phyloP scores from a whole-genome alignment of 2,113 vertebrate species.

The Nannobrachium achirus region DNA sequence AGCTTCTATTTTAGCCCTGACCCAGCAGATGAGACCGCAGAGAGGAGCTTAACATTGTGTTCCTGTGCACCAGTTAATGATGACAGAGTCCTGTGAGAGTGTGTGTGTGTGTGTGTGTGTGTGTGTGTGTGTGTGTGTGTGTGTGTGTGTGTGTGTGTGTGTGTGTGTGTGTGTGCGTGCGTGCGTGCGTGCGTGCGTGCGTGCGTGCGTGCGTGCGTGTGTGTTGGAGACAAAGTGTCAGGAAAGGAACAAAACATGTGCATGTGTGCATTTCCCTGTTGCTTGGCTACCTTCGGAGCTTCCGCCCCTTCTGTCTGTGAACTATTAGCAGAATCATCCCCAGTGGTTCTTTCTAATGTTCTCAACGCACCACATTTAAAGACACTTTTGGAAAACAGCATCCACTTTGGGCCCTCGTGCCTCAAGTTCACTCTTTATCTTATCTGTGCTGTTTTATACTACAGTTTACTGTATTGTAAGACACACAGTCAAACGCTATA shows the following conservation, averaged over 20 bases:
- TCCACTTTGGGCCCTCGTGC: no score
- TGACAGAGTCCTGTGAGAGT: constrained; percentile 51
- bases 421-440: no score
- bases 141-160: constrained; percentile 18
- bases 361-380: no score
- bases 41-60: constrained; percentile 71
- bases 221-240: constrained; percentile 29
- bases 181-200: constrained; percentile 31
- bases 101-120: constrained; percentile 18
- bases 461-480: constrained; percentile 22
- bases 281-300: constrained; percentile 74
- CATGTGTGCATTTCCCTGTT: constrained; percentile 58
- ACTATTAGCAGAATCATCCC: constrained; percentile 72
- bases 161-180: constrained; percentile 18
- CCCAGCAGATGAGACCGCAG: constrained; percentile 52
- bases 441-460: not conserved
- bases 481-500: not conserved
- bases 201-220: constrained; percentile 3
- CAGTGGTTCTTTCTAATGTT: constrained; percentile 54
- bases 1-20: constrained; percentile 66
- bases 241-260: constrained; percentile 60
- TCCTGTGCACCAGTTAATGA: constrained; percentile 60
- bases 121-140: constrained; percentile 25
- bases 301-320: constrained; percentile 71
- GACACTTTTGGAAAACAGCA: no score